A percentile compares a stretch with the other conserved stretches of the same genome.
phyloP scores from a whole-genome alignment of 2,888 invertebrate species.

The Temnothorax unifasciatus region DNA sequence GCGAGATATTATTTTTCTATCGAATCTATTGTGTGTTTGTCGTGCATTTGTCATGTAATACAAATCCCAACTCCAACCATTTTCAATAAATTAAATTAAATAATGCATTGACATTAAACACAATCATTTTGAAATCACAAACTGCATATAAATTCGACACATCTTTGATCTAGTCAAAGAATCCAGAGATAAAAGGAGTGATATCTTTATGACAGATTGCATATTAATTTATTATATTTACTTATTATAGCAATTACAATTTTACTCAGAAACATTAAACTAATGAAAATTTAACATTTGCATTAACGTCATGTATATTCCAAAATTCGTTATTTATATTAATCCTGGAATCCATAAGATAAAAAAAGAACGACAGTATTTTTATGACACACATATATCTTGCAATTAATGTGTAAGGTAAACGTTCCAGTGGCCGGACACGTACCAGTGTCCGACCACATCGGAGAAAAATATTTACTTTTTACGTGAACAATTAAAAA shows the following conservation, averaged over 20 bases:
- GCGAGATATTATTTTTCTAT: background rate
- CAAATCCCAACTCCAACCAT: conserved; percentile 1
- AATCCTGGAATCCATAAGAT: background rate
- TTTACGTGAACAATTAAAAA: too few species aligned
- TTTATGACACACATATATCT: background rate
- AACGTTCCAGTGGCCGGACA: too few species aligned
- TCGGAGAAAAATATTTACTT: too few species aligned
- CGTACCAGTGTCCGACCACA: too few species aligned
- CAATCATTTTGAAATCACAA: conserved; percentile 8
- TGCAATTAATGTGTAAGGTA: background rate
- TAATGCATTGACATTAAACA: conserved; percentile 9
- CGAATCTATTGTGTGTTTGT: background rate
- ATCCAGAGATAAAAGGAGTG: background rate
- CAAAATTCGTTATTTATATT: background rate
- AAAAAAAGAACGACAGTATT: background rate
- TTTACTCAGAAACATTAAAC: background rate
- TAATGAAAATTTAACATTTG: conserved; percentile 17
- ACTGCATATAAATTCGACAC: conserved; percentile 16
- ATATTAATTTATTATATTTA: conserved; percentile 32
- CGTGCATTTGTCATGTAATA: conserved; percentile 10
- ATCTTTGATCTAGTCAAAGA: conserved; percentile 25
- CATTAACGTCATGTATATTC: background rate
- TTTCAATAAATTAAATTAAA: conserved; percentile 37
- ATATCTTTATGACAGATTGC: conserved; percentile 13
- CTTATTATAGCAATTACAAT: background rate